Percentiles rank a stretch among this genome's conserved stretches.
phyloP scores from a whole-genome alignment of 2,113 vertebrate species.

The Cyprinus carpio region DNA sequence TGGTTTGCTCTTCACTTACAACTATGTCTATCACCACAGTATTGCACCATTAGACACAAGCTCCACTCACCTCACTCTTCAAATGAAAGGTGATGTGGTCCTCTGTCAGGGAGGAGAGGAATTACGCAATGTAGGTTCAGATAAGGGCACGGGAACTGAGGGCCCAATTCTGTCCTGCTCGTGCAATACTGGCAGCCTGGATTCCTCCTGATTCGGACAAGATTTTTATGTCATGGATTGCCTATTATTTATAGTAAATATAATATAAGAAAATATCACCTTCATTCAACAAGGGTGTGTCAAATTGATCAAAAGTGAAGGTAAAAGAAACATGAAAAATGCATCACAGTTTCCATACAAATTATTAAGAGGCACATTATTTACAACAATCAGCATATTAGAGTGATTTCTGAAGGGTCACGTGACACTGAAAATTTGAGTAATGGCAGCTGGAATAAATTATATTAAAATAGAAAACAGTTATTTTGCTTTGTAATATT shows the following conservation, averaged over 20 bases:
- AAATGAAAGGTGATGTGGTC: constrained; percentile 33
- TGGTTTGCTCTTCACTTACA: constrained; percentile 21
- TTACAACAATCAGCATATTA: not conserved
- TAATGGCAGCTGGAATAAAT: not conserved
- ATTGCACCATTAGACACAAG: constrained; percentile 17
- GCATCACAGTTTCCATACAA: not conserved
- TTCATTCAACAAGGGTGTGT: no score
- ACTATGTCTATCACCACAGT: constrained; percentile 19
- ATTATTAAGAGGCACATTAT: not conserved
- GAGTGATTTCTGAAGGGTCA: not conserved
- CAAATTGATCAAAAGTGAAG: no score
- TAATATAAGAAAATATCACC: no score
- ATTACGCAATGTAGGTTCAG: not conserved
- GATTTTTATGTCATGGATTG: no score
- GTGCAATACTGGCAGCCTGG: not conserved
- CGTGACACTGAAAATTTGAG: not conserved
- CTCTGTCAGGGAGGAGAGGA: constrained; percentile 10
- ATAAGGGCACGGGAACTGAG: not conserved
- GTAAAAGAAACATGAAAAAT: no score
- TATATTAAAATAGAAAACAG: no score
- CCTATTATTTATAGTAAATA: no score
- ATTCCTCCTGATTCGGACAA: no score
- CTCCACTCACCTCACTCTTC: constrained; percentile 21
- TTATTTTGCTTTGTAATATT: no score
- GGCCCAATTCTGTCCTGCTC: not conserved